Conservation (phyloP, 1,140 invertebrate species). For the Schlechtendalia chinensis region DNA sequence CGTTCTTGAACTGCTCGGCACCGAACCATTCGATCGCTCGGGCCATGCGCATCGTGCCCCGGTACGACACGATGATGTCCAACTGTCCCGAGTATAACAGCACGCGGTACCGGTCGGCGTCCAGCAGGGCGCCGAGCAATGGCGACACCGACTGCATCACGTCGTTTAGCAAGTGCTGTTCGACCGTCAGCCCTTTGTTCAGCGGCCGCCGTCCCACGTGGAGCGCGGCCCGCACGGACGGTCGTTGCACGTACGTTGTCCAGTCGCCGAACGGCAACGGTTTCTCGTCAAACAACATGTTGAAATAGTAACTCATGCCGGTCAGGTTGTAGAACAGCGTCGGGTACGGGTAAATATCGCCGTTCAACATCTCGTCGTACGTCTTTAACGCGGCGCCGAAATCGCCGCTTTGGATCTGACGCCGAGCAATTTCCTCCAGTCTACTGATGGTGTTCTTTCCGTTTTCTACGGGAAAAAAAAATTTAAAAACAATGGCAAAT, state of each 20-base stretch:
- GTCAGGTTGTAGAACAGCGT: slow-evolving; percentile 72
- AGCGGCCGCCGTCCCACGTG: slow-evolving; percentile 75
- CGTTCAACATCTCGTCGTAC: slow-evolving; percentile 23
- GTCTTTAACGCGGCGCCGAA: slow-evolving; percentile 47
- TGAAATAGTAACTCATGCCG: slow-evolving; percentile 76
- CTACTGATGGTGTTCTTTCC: background rate
- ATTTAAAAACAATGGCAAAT: too few relatives aligned
- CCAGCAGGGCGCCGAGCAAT: slow-evolving; percentile 69
- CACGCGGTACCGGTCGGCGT: slow-evolving; percentile 63
- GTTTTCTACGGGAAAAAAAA: background rate
- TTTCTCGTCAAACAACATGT: slow-evolving; percentile 63
- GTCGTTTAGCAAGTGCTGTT: slow-evolving; percentile 71
- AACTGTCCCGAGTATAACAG: slow-evolving; percentile 74
- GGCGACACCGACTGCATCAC: slow-evolving; percentile 79
- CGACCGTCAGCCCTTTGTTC: slow-evolving; percentile 61
- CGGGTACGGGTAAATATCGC: slow-evolving; percentile 33
- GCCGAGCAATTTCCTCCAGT: background rate
- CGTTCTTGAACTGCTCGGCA: slow-evolving; percentile 64
- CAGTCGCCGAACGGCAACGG: slow-evolving; percentile 55
- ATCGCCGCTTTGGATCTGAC: slow-evolving; percentile 50
- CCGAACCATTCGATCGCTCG: slow-evolving; percentile 66
- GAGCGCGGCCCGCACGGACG: slow-evolving; percentile 60
- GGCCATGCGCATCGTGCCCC: slow-evolving; percentile 70
- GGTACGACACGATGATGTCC: slow-evolving; percentile 81
- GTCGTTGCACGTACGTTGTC: slow-evolving; percentile 56